Conservation (phyloP, 2,797 vertebrate species). For the Halcyon leucocephala region DNA sequence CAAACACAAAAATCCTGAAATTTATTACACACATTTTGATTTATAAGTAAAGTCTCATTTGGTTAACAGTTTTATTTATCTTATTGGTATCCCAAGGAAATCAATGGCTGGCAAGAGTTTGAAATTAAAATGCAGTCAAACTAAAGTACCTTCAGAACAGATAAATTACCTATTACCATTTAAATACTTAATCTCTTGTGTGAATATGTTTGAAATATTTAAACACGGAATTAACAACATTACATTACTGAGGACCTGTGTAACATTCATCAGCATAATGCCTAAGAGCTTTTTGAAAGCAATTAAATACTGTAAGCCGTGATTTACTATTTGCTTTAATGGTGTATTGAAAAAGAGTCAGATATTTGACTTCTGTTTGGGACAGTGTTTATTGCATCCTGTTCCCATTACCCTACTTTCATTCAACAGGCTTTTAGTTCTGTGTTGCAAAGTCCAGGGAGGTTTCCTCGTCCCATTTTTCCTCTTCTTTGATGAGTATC, state of each 20-base stretch:
- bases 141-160: neutral
- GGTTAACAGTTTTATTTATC: conserved; percentile 2
- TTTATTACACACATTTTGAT: neutral
- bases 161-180: neutral
- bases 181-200: neutral
- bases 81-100: neutral
- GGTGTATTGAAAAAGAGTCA: neutral
- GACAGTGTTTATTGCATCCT: neutral
- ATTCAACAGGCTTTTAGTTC: neutral
- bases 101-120: neutral
- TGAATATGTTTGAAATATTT: neutral
- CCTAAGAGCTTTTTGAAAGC: neutral
- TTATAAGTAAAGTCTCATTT: neutral
- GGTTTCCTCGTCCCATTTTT: neutral
- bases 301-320: neutral
- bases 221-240: neutral
- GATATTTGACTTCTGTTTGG: neutral
- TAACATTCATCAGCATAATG: neutral
- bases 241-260: neutral
- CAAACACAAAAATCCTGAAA: neutral
- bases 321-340: neutral
- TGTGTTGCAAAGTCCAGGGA: neutral
- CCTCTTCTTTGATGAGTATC: neutral
- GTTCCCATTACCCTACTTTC: neutral
- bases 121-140: conserved; percentile 11